Evolutionary conservation across 2,113 vertebrate genomes (phyloP).

Genomic region (Harpagus bidentatus): DNA sequence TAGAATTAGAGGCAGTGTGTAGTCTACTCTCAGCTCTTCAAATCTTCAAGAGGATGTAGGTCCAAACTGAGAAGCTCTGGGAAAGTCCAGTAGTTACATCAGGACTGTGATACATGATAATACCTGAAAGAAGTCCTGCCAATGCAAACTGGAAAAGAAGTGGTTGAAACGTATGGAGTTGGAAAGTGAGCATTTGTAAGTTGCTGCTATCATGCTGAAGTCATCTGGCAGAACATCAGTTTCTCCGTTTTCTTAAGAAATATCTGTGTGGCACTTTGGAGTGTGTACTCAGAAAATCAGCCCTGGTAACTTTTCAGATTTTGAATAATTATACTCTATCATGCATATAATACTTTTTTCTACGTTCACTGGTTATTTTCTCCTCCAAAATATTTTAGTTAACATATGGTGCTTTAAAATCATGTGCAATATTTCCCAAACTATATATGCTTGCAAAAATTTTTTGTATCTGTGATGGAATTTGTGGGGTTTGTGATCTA

Average conservation of each 20-base stretch:
- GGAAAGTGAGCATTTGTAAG: not conserved
- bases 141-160: not conserved
- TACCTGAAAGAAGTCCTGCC: not conserved
- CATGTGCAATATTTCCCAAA: not conserved
- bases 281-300: not conserved
- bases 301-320: not conserved
- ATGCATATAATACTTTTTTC: not conserved
- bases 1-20: not conserved
- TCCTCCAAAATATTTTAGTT: not conserved
- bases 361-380: not conserved
- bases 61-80: not conserved
- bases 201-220: not conserved
- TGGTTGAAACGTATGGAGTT: not conserved
- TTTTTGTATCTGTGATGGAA: not conserved
- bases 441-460: not conserved
- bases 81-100: not conserved
- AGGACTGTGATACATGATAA: not conserved
- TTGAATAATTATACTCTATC: not conserved
- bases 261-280: not conserved
- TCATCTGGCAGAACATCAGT: not conserved
- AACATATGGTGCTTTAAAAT: not conserved
- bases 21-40: not conserved
- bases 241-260: not conserved
- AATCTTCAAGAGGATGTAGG: not conserved
- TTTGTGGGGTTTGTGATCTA: not conserved